phyloP scores from a whole-genome alignment of 2,797 vertebrate species.

The Trichosurus vulpecula region DNA sequence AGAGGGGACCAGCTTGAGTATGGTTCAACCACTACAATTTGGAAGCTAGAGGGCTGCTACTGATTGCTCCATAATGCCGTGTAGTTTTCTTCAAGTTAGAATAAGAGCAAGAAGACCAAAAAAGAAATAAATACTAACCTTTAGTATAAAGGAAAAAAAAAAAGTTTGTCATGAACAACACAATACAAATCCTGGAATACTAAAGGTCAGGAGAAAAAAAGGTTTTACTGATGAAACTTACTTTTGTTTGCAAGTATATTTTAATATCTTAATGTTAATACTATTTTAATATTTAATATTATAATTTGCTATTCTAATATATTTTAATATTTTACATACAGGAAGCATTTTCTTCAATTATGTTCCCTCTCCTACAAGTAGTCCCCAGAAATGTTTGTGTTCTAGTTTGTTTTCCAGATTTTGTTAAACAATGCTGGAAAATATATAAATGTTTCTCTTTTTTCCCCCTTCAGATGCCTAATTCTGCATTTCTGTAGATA shows the following conservation, averaged over 20 bases:
- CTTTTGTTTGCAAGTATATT: neutral
- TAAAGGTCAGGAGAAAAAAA: neutral
- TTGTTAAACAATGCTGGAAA: neutral
- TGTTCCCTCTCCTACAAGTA: neutral
- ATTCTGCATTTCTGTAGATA: conserved; percentile 2
- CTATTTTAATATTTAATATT: neutral
- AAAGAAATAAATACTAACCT: neutral
- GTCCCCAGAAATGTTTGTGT: neutral
- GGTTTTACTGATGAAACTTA: neutral
- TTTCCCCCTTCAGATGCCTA: conserved; percentile 11
- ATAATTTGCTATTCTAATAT: neutral
- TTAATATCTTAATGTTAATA: neutral
- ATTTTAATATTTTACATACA: neutral
- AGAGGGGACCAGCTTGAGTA: neutral
- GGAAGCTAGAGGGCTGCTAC: neutral
- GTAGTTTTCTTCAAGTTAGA: neutral
- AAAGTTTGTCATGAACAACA: neutral
- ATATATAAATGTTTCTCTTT: conserved; percentile 10
- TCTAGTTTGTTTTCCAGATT: neutral
- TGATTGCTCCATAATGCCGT: neutral
- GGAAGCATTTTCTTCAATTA: neutral
- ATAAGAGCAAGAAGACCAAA: neutral
- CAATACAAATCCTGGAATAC: neutral
- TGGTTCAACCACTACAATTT: neutral
- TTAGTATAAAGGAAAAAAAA: neutral